A percentile compares a stretch with the other conserved stretches of the same genome.
Evolutionary conservation across 2,888 invertebrate species (phyloP).

Genomic region (Phengaris alcon): DNA sequence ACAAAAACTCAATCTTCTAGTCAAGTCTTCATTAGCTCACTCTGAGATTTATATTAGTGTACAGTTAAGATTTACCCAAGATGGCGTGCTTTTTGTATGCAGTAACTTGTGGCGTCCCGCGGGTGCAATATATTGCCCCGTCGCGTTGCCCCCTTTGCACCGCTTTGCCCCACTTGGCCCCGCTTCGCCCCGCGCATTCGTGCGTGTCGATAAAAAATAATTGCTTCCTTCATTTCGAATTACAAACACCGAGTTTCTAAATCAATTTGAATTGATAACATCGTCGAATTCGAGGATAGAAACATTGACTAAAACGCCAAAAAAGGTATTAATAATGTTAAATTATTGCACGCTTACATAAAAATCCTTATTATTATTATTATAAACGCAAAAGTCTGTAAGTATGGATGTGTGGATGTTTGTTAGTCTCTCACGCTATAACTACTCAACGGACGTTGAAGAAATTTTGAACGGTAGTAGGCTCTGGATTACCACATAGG

Average conservation of each 20-base stretch:
- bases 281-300: not conserved
- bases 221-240: constrained; percentile 67
- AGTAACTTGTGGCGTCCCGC: constrained; percentile 52
- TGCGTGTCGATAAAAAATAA: constrained; percentile 78
- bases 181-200: constrained; percentile 50
- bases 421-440: no score
- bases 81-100: constrained; percentile 55
- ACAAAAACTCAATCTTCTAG: not conserved
- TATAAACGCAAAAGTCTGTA: no score
- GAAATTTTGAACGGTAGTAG: no score
- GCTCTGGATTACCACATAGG: no score
- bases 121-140: constrained; percentile 72
- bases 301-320: constrained; percentile 5
- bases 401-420: no score
- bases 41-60: constrained; percentile 28
- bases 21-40: constrained; percentile 17
- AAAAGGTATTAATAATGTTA: not conserved
- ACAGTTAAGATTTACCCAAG: constrained; percentile 55
- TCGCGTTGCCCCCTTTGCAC: constrained; percentile 39
- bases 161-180: constrained; percentile 28
- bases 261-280: constrained; percentile 26
- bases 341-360: no score
- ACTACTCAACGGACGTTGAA: no score
- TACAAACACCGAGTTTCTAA: constrained; percentile 43
- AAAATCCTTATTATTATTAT: no score